A percentile compares a stretch with the other conserved stretches of the same genome.
phyloP scores from a whole-genome alignment of 1,140 invertebrate species.

The Zaprionus kolodkinae region DNA sequence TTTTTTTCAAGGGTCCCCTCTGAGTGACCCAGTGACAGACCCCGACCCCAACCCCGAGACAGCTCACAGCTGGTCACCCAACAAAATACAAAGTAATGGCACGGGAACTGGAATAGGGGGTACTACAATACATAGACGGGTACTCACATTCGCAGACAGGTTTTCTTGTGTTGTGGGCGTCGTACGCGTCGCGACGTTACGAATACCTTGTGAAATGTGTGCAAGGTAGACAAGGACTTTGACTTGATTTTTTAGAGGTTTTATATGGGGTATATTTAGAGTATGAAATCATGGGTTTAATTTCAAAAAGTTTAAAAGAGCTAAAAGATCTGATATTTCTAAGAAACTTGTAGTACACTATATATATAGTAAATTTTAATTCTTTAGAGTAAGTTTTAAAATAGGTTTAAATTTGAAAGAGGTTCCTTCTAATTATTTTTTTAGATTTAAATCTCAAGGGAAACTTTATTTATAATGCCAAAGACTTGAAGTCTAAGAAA shows the following conservation, averaged over 20 bases:
- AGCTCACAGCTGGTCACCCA: slow-evolving; percentile 9
- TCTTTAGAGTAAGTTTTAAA: too few species aligned
- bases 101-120: not conserved
- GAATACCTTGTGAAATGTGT: not conserved
- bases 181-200: slow-evolving; percentile 23
- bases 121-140: not conserved
- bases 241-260: not conserved
- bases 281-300: too few species aligned
- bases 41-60: slow-evolving; percentile 10
- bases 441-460: too few species aligned
- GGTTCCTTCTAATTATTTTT: too few species aligned
- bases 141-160: slow-evolving; percentile 28
- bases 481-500: too few species aligned
- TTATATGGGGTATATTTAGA: too few species aligned
- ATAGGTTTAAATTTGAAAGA: not conserved
- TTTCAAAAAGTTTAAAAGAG: too few species aligned
- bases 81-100: not conserved
- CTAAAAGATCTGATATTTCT: too few species aligned
- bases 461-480: too few species aligned
- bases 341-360: too few species aligned
- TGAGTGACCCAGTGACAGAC: slow-evolving; percentile 61
- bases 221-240: not conserved
- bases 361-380: too few species aligned
- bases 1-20: slow-evolving; percentile 18
- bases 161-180: slow-evolving; percentile 64